A percentile compares a stretch with the other conserved stretches of the same genome.
Evolutionary conservation across 2,797 vertebrate species (phyloP).

Genomic region (Dipus sagitta): DNA sequence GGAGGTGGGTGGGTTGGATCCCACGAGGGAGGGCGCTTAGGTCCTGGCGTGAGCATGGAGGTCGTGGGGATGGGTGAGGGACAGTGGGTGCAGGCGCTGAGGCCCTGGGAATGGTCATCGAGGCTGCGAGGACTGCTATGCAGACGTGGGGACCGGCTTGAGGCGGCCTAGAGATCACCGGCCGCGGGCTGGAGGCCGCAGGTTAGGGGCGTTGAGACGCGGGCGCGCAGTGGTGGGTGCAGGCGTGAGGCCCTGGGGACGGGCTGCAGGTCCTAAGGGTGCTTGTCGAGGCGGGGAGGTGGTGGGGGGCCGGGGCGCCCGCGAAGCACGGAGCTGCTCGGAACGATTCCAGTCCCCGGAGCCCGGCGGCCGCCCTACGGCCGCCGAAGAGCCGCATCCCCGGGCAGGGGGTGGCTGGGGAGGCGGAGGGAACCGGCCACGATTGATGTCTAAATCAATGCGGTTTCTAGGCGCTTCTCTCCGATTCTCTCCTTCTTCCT

Average conservation of each 20-base stretch:
- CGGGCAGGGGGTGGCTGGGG: conserved; percentile 21
- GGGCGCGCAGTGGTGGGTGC: not conserved
- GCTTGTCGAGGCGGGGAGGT: no score
- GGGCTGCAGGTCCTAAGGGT: not conserved
- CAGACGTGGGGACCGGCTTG: not conserved
- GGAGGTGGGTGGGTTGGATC: no score
- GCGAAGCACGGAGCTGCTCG: no score
- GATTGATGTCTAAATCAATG: conserved; percentile 86
- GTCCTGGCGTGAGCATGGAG: not conserved
- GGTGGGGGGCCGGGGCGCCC: no score
- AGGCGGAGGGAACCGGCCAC: conserved; percentile 71
- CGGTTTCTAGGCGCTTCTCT: conserved; percentile 79
- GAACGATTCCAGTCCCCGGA: no score
- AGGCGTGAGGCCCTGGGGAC: not conserved
- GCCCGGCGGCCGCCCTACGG: not conserved
- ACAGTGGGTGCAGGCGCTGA: not conserved
- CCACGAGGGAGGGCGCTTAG: no score
- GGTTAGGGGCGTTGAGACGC: no score
- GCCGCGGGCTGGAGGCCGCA: not conserved
- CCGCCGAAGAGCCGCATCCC: not conserved
- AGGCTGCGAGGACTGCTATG: not conserved
- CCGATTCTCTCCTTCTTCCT: conserved; percentile 68
- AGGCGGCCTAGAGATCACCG: not conserved
- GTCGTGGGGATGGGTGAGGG: not conserved
- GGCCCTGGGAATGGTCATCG: not conserved